Evolutionary conservation across 2,888 invertebrate genomes (phyloP), one percentile per base, ranked within the genome.

Genomic region (Caenorhabditis sp.): DNA sequence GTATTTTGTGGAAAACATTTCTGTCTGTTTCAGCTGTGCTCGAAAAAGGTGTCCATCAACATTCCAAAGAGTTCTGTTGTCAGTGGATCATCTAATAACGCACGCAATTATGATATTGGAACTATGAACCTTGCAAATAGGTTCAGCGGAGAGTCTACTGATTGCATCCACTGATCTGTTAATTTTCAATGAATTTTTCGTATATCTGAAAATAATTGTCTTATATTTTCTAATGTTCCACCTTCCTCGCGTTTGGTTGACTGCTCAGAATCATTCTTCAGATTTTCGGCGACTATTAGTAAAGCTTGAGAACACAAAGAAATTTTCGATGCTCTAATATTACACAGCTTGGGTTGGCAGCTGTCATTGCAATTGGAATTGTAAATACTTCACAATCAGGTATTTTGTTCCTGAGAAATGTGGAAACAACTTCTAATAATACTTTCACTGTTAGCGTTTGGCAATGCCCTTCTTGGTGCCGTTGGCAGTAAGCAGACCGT

Each of bases 21-120:
- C 2, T 9, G 13, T 7, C 27, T 55, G 58, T n/a, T 73, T n/a
- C 65, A 73, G 73, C 39, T 73, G 20, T 73, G 73, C 65, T 66
- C 59, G 15, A 73, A 73, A 11, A 73, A 73, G 46, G 53, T 73
- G n/a, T 59, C 66, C 9, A 73, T 73, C 15, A 59, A 66, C 53
- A 66, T 73, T 41, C 73, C 73, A 39, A 65, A 73, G 22, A 53
- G 39, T 13, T 41, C 59, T 2, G 73, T 73, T 8, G 58, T 58
- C 17, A 50, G 45, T 15, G 73, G 73, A 27, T 45, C 52, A 17
- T 55, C 48, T 15, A 46, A n/a, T 15, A 46, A 50, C 22, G 59
- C 32, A 2, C 24, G 56, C 2, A 66, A 65, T 17, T 73, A 73
- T 32, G 73, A 73, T n/a, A 73, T 73, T 55, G 73, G 73, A 48